Evolutionary conservation across 2,888 invertebrate species (phyloP).

Genomic region (Physocephala rufipes): DNA sequence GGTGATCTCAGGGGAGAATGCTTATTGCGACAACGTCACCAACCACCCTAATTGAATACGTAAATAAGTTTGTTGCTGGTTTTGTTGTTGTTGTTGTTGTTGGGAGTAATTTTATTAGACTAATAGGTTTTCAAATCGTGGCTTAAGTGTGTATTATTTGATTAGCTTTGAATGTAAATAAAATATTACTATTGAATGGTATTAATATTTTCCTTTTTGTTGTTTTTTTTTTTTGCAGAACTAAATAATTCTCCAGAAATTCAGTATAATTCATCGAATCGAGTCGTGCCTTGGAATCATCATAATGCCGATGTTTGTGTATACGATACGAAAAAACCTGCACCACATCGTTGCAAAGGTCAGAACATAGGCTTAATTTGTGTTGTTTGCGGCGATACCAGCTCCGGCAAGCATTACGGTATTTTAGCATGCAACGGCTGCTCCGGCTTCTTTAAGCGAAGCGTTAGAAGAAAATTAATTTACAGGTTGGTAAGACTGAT

Average conservation of each 20-base stretch:
- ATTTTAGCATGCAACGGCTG: constrained; percentile 99
- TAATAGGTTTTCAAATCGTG: constrained; percentile 31
- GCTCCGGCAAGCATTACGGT: constrained; percentile 97
- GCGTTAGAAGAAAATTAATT: constrained; percentile 93
- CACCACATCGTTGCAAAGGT: constrained; percentile 63
- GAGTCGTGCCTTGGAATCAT: constrained; percentile 63
- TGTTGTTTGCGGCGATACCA: constrained; percentile 96
- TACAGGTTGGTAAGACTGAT: constrained; percentile 81
- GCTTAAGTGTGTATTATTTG: constrained; percentile 19
- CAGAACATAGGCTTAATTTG: constrained; percentile 84
- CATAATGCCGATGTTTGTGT: constrained; percentile 55
- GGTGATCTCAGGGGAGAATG: constrained; percentile 64
- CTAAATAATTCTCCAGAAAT: constrained; percentile 59
- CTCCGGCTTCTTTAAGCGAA: constrained; percentile 98
- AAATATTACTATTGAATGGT: too few relatives aligned
- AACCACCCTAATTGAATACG: constrained; percentile 63
- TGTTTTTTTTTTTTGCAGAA: constrained; percentile 52
- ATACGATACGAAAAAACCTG: constrained; percentile 50
- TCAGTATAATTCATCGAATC: constrained; percentile 61
- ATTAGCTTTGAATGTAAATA: too few relatives aligned
- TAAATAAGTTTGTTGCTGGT: constrained; percentile 51
- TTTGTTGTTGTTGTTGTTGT: background rate
- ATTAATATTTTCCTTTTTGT: background rate
- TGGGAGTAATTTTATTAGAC: constrained; percentile 19
- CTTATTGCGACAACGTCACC: constrained; percentile 52